Evolutionary conservation across 1,140 invertebrate genomes (phyloP), one percentile per base, ranked within the genome.

Genomic region (Oryzaephilus surinamensis): DNA sequence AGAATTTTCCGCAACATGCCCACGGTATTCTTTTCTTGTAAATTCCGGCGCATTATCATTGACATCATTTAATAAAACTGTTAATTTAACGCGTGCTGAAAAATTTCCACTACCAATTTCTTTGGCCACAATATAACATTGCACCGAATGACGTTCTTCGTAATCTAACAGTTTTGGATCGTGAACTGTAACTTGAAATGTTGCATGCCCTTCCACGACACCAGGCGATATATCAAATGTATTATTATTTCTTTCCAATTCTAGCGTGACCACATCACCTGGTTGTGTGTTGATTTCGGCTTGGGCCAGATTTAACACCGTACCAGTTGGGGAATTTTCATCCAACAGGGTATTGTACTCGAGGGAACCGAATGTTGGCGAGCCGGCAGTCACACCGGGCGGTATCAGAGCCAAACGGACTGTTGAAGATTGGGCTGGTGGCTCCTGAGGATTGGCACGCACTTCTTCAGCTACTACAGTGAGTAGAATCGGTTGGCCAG

Each of bases 1-100:
- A 13, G 81, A 73, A 56, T 94, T 88, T 64, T 95, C 90, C 0
- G 73, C 72, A 15, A 91, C 51, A 17, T 79, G 75, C 0, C 78
- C 80, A 27, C 75, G 67, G 54, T 93, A 96, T 1, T 71, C 62
- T 10, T 74, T 55, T 44, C 80, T 67, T 6, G 74, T 63, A 58
- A 97, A 97, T 32, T 78, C 66, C 0, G 92, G 92, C 3, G 76
- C 64, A 63, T 94, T 92, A 55, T 96, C 93, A 55, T 97, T 96
- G 2, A 85, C 70, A 60, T 97, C 92, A 38, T 81, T 74, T 11
- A 97, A 63, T 52, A 82, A 78, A 2, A 95, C 79, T 0, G 76
- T 80, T 0, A 92, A 76, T 39, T 80, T 77, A 0, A 81, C 78
- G 23, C 67, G 71, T 1, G 76, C 72, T 12, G 83, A 80, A 28